Evolutionary conservation across 2,888 invertebrate species (phyloP), one percentile per base, ranked within the genome.

Genomic region (Ceratothoa steindachneri): DNA sequence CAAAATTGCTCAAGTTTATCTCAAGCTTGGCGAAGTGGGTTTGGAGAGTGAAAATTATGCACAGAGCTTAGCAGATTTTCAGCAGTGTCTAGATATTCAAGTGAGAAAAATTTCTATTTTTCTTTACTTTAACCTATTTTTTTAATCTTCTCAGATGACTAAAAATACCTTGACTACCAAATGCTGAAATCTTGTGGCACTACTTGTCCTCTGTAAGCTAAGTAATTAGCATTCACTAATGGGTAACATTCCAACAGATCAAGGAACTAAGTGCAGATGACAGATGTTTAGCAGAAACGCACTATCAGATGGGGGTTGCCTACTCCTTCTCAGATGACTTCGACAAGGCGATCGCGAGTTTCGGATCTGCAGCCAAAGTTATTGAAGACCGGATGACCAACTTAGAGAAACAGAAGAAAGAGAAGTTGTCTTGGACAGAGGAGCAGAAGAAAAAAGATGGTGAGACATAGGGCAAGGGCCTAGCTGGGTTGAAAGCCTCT

Each of bases 261-360:
- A 66, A 73, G n/a, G 51, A 80, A 5, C 74, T 81, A 15, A 53
- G 69, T 4, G 87, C 88, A 28, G 89, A 91, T 83, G 88, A 90
- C 83, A 85, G 93, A 74, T 88, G 89, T 51, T 88, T 93, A 74
- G 93, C 95, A 0, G 93, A 94, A 83, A 90, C 92, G 1, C 90
- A 93, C 82, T 97, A 95, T 84, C 95, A 96, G 85, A 89, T 97
- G 75, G 97, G 95, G 77, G 83, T 95, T 31, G 93, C 94, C 0
- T 90, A 91, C 83, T 89, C 93, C 0, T 89, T 93, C 80, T 88
- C 89, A 27, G 89, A 90, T 24, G 88, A 90, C 81, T 91, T 91
- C 83, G 91, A 93, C 80, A 89, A 91, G 28, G 92, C 95, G 0
- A 89, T 94, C 66, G 88, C 88, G 0, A 89, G 91, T 80, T 91